Evolutionary conservation across 2,797 vertebrate genomes (phyloP).

Genomic region (Hippoglossus hippoglossus): DNA sequence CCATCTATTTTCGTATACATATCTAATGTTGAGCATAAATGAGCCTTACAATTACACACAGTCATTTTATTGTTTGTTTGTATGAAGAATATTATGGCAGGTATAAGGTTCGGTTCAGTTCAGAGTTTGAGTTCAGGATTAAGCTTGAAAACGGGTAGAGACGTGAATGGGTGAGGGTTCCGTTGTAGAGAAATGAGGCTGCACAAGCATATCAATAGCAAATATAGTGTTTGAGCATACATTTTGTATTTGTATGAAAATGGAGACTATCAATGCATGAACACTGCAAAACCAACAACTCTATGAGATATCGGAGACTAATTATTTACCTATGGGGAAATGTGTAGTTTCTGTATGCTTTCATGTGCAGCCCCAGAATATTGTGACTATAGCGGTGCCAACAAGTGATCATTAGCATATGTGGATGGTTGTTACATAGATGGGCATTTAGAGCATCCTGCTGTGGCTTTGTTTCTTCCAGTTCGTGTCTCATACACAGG

Average conservation of each 20-base stretch:
- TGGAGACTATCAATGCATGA: background rate
- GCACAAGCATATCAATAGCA: background rate
- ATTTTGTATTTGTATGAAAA: background rate
- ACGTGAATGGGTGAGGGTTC: background rate
- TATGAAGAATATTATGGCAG: too few relatives aligned
- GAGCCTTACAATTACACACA: too few relatives aligned
- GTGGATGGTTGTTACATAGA: background rate
- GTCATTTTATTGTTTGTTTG: too few relatives aligned
- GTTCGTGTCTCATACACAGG: background rate
- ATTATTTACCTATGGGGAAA: background rate
- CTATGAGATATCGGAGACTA: background rate
- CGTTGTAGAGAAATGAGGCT: background rate
- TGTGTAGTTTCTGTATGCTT: too few relatives aligned
- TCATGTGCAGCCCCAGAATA: too few relatives aligned
- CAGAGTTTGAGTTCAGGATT: background rate
- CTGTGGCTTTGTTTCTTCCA: background rate
- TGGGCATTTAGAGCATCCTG: background rate
- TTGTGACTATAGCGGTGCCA: background rate
- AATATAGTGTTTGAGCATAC: background rate
- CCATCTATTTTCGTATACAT: too few relatives aligned
- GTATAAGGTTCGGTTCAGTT: background rate
- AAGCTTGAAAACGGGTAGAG: background rate
- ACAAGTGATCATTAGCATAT: conserved; percentile 6
- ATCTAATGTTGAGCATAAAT: too few relatives aligned
- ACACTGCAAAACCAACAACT: background rate